Conservation (phyloP, 2,888 invertebrate genomes). For the Leucophenga montana region DNA sequence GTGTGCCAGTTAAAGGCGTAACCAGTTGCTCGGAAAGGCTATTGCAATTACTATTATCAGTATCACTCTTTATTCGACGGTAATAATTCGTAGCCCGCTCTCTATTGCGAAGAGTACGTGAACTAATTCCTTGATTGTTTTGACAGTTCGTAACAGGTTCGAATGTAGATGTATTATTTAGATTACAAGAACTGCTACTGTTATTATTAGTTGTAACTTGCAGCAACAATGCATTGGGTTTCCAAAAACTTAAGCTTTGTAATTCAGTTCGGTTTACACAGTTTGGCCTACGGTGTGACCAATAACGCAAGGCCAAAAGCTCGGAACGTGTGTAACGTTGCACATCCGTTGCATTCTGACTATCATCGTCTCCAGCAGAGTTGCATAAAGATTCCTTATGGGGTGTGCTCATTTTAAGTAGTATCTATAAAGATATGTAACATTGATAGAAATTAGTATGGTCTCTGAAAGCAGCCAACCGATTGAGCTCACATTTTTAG, state of each 20-base stretch:
- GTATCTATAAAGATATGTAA: too few species aligned
- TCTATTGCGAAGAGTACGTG: slow-evolving; percentile 49
- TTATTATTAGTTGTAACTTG: slow-evolving; percentile 17
- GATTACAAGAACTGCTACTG: slow-evolving; percentile 15
- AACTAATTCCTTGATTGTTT: slow-evolving; percentile 49
- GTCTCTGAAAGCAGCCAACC: too few species aligned
- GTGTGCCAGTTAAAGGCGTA: slow-evolving; percentile 6
- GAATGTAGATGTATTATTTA: slow-evolving; percentile 43
- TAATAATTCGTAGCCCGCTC: slow-evolving; percentile 54
- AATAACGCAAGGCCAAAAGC: slow-evolving; percentile 81
- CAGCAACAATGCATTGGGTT: slow-evolving; percentile 70
- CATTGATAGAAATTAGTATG: too few species aligned
- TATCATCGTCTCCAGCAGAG: too few species aligned
- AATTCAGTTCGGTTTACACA: slow-evolving; percentile 76
- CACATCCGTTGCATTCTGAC: not conserved
- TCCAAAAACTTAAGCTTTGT: slow-evolving; percentile 71
- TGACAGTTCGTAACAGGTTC: slow-evolving; percentile 41
- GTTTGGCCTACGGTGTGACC: slow-evolving; percentile 82
- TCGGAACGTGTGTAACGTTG: slow-evolving; percentile 80
- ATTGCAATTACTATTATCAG: slow-evolving; percentile 11
- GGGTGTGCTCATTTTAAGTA: too few species aligned
- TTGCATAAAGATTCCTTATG: too few species aligned
- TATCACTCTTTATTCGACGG: slow-evolving; percentile 47
- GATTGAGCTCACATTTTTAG: too few species aligned
- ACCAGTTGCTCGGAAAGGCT: slow-evolving; percentile 22